These are phyloP conservation scores for Zaprionus africanus DNA, from an alignment of 1,140 invertebrate species.

Conservation along the genomic window DNA sequence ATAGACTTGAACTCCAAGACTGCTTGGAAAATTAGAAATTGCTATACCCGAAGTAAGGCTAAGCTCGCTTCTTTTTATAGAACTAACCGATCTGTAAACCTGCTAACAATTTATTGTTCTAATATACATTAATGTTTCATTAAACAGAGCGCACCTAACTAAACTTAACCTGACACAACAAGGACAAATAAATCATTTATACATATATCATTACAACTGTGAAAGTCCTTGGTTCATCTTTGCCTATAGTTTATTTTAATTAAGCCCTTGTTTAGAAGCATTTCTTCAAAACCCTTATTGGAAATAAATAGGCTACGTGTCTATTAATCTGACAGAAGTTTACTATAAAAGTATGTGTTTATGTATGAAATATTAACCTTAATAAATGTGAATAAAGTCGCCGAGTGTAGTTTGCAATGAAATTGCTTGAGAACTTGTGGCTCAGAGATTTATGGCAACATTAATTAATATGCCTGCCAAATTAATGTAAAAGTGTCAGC, in stretches of 20 bases:
- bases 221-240: background rate
- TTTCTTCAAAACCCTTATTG: background rate
- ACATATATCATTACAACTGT: background rate
- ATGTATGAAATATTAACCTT: background rate
- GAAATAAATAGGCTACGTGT: background rate
- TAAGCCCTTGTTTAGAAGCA: background rate
- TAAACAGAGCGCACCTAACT: too few relatives aligned
- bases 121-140: too few relatives aligned
- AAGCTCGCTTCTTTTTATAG: too few relatives aligned
- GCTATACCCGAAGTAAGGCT: too few relatives aligned
- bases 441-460: constrained; percentile 31
- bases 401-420: constrained; percentile 6
- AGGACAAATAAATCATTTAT: background rate
- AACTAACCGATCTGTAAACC: too few relatives aligned
- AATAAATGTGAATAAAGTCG: background rate
- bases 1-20: too few relatives aligned
- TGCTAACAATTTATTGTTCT: too few relatives aligned
- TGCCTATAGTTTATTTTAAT: background rate
- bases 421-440: constrained; percentile 16
- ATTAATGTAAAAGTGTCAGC: constrained; percentile 51
- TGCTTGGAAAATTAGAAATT: too few relatives aligned
- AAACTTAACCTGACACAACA: too few relatives aligned
- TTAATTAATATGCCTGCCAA: constrained; percentile 60
- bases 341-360: background rate
- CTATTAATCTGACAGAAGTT: background rate